Percentiles rank a stretch among this genome's conserved stretches.
Conservation (phyloP, 2,113 vertebrate genomes). For the Corynorhinus townsendii region DNA sequence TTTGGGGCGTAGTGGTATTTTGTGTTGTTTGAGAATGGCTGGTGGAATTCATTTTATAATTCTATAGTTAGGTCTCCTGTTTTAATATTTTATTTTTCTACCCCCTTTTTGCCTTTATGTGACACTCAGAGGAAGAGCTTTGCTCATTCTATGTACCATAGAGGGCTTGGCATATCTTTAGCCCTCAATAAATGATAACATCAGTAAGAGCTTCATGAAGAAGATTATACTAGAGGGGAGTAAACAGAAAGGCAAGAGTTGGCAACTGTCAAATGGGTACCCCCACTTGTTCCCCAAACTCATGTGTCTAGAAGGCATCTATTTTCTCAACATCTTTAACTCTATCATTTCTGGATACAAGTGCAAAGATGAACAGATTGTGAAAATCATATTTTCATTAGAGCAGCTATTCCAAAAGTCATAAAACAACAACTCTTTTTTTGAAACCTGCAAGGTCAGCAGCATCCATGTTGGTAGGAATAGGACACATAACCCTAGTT, state of each 20-base stretch:
- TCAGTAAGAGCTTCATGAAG: neutral
- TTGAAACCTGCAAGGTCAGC: constrained; percentile 13
- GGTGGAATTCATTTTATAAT: neutral
- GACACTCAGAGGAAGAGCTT: neutral
- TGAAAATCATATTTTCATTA: neutral
- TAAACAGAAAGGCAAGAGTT: constrained; percentile 17
- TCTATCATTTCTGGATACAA: neutral
- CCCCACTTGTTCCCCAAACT: neutral
- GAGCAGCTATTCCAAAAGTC: constrained; percentile 10
- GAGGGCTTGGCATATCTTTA: constrained; percentile 1
- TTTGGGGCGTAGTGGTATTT: neutral
- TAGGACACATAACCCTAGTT: neutral
- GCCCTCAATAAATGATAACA: constrained; percentile 39
- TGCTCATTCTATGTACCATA: neutral
- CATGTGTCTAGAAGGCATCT: neutral
- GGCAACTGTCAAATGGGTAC: neutral
- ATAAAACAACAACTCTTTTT: constrained; percentile 32
- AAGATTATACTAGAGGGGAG: constrained; percentile 9
- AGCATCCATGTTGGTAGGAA: neutral
- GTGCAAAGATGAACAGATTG: neutral
- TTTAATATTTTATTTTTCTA: constrained; percentile 30
- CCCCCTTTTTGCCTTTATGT: neutral
- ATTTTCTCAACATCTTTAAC: constrained; percentile 43
- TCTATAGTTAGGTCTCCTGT: neutral
- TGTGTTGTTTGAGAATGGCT: neutral